Percentiles rank a stretch among this genome's conserved stretches.
Evolutionary conservation across 2,888 invertebrate species (phyloP).

Genomic region (Cheilosia vernalis): DNA sequence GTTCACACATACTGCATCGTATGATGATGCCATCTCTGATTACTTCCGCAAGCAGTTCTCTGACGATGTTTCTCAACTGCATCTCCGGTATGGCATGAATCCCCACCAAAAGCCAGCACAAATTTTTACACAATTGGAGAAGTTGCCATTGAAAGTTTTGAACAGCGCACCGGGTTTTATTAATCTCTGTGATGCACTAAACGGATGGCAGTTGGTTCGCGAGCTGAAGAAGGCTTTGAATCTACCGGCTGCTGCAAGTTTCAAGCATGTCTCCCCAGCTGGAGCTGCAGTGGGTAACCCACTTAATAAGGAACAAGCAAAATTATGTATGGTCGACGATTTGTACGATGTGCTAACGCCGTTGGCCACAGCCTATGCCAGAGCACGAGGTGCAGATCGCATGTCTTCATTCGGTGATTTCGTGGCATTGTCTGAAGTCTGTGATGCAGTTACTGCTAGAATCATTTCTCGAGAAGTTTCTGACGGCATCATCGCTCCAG

Average conservation of each 20-base stretch:
- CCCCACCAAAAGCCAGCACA: constrained; percentile 99
- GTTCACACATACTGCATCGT: constrained; percentile 97
- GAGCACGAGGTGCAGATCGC: constrained; percentile 98
- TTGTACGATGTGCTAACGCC: constrained; percentile 89
- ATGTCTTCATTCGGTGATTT: constrained; percentile 99
- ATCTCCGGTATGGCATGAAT: constrained; percentile 97
- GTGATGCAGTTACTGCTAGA: constrained; percentile 95
- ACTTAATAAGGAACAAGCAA: constrained; percentile 90
- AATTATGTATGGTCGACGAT: constrained; percentile 97
- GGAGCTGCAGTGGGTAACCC: constrained; percentile 97
- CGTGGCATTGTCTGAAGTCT: constrained; percentile 95
- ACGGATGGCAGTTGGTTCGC: constrained; percentile 97
- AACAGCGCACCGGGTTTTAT: constrained; percentile 99
- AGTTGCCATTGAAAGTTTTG: constrained; percentile 93
- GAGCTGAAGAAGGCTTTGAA: constrained; percentile 92
- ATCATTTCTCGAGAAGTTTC: constrained; percentile 97
- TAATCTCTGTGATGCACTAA: constrained; percentile 98
- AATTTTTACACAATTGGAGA: constrained; percentile 90
- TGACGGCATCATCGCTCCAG: constrained; percentile 99
- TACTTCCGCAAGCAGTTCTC: constrained; percentile 97
- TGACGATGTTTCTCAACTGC: constrained; percentile 89
- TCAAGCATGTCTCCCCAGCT: constrained; percentile 99
- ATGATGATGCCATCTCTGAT: constrained; percentile 96
- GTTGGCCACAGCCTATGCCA: constrained; percentile 95
- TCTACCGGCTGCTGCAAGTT: constrained; percentile 96